Evolutionary conservation across 2,888 invertebrate species (phyloP).

Genomic region (Amitus sp.): DNA sequence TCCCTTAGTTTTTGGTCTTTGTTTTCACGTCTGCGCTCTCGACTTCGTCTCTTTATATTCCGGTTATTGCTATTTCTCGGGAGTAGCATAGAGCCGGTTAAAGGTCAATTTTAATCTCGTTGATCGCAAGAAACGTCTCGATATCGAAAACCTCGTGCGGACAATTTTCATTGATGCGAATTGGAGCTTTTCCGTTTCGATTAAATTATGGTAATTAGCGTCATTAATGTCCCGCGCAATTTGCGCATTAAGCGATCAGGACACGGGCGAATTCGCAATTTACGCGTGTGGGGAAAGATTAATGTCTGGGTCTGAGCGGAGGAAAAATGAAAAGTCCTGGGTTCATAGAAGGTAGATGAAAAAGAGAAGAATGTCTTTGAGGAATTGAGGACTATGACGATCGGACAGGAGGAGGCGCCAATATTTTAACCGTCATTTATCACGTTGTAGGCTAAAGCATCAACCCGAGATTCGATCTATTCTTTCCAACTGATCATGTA

Average conservation of each 20-base stretch:
- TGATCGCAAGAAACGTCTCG: too few species aligned
- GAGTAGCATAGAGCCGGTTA: too few species aligned
- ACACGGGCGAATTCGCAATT: constrained; percentile 29
- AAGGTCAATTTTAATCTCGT: too few species aligned
- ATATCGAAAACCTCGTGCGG: too few species aligned
- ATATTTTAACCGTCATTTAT: constrained; percentile 61
- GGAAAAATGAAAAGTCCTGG: constrained; percentile 16
- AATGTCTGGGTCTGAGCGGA: constrained; percentile 20
- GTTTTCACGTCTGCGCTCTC: constrained; percentile 35
- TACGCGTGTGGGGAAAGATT: constrained; percentile 27
- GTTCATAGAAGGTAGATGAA: constrained; percentile 13
- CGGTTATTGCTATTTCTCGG: too few species aligned
- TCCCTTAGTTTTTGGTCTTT: constrained; percentile 55
- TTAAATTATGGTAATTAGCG: constrained; percentile 5
- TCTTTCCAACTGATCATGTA: constrained; percentile 26
- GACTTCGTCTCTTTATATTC: too few species aligned
- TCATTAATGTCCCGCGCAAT: constrained; percentile 4
- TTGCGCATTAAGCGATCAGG: constrained; percentile 3
- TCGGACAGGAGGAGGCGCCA: constrained; percentile 56
- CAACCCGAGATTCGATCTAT: constrained; percentile 28
- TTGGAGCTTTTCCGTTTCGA: not conserved
- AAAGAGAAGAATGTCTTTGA: constrained; percentile 40
- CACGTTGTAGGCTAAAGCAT: constrained; percentile 45
- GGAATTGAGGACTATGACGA: constrained; percentile 36
- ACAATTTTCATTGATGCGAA: too few species aligned